Conservation (phyloP, 2,113 vertebrate species). For the Etia nguti region DNA sequence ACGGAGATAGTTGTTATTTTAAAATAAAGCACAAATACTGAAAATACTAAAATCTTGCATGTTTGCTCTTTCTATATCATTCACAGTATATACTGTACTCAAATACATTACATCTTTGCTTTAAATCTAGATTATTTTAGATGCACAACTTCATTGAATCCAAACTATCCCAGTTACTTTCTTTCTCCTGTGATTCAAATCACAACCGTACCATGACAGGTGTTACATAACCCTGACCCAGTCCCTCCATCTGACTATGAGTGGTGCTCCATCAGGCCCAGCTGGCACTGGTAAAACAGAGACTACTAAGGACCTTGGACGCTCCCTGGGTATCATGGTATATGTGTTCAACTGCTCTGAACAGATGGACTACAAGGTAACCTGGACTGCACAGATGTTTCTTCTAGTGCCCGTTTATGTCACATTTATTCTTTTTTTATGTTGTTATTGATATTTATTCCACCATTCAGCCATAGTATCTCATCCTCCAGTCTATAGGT, state of each 20-base stretch:
- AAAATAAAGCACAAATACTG: not conserved
- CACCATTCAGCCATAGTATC: not conserved
- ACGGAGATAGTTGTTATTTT: not conserved
- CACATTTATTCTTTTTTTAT: not conserved
- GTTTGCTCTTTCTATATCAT: not conserved
- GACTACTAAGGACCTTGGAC: conserved; percentile 74
- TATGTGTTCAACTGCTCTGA: conserved; percentile 81
- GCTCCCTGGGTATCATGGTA: conserved; percentile 76
- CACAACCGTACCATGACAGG: conserved; percentile 25
- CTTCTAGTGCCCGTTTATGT: not conserved
- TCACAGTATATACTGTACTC: not conserved
- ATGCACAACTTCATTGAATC: not conserved
- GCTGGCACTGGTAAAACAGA: conserved; percentile 76
- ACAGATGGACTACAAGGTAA: conserved; percentile 80
- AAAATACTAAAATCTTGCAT: not conserved
- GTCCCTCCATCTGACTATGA: conserved; percentile 68
- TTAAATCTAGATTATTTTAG: not conserved
- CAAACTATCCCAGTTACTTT: not conserved
- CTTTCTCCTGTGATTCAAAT: not conserved
- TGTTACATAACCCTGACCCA: conserved; percentile 75
- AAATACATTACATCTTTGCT: not conserved
- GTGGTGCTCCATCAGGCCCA: conserved; percentile 68
- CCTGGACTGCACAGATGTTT: not conserved
- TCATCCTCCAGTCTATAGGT: conserved; percentile 62
- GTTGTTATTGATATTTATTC: not conserved